phyloP scores from a whole-genome alignment of 2,888 invertebrate species.

The Allophyes oxyacanthae region DNA sequence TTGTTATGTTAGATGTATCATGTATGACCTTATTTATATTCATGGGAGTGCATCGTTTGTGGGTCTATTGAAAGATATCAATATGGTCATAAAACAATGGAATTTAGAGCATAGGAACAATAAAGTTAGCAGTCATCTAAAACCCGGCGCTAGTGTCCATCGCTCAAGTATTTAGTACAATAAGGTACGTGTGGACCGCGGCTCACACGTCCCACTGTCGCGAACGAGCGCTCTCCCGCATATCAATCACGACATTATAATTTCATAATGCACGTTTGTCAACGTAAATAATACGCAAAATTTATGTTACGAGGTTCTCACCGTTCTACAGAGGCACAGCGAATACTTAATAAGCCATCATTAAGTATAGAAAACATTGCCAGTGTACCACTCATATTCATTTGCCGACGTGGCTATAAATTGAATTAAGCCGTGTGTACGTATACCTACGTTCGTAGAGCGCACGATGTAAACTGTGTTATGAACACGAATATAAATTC shows the following conservation, averaged over 20 bases:
- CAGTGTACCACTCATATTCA: conserved; percentile 83
- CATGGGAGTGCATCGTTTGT: conserved; percentile 19
- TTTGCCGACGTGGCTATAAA: conserved; percentile 86
- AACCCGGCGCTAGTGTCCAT: conserved; percentile 50
- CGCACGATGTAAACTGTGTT: conserved; percentile 74
- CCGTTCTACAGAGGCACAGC: conserved; percentile 78
- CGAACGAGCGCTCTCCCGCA: conserved; percentile 70
- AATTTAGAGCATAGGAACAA: conserved; percentile 43
- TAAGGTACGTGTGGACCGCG: conserved; percentile 52
- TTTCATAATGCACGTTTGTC: conserved; percentile 88
- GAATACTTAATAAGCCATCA: conserved; percentile 83
- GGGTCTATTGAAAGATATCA: conserved; percentile 30
- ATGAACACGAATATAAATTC: conserved; percentile 76
- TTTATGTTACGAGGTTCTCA: conserved; percentile 89
- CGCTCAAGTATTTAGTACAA: conserved; percentile 61
- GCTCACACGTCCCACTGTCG: conserved; percentile 76
- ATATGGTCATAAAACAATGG: conserved; percentile 43
- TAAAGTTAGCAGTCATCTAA: conserved; percentile 46
- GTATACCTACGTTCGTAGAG: conserved; percentile 60
- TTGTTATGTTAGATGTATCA: conserved; percentile 31
- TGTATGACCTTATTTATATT: conserved; percentile 40
- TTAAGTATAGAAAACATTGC: conserved; percentile 66
- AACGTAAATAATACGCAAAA: conserved; percentile 89
- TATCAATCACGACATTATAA: conserved; percentile 85
- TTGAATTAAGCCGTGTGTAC: conserved; percentile 82